Base-by-base conservation (phyloP, 2,113 vertebrate species). In the Chascanopsetta lugubris region DNA sequence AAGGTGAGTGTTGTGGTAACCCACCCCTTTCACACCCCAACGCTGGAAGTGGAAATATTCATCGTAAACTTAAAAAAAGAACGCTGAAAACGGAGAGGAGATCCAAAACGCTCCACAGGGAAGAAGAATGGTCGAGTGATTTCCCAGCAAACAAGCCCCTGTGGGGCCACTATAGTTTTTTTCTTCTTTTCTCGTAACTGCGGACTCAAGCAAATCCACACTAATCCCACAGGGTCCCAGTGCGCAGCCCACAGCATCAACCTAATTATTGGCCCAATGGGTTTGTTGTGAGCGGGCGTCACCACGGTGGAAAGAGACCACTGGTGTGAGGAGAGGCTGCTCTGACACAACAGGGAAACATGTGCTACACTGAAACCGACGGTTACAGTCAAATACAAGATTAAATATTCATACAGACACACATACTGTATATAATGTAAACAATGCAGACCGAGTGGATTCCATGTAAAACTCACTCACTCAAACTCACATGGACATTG, bases 91-190 rank as follows among this genome's bases (percentile, higher is more conserved):
- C 5, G 3, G 6, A n/a, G 27, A 42, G n/a, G 18, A 49, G 32
- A 49, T 49, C 6, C 10, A 26, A 66, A 57, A 58, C 10, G 21
- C 7, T 62, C 64, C 48, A 21, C 0, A 1, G 42, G 43, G 70
- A 53, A 9, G 5, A 2, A 62, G 46, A 34, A 38, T 10, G 46
- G 27, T 59, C 47, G 11, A 1, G 20, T n/a, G 8, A 47, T 59
- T 73, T 58, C 42, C 11, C 15, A 49, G 59, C 47, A 69, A 64
- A 69, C 45, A 57, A 61, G 66, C 36, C 49, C 71, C 43, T 0
- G 7, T 57, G 65, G 60, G 49, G 27, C 18, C 15, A 5, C 47
- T 50, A 29, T 9, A 45, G 60, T 13, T 32, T 65, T 50, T 60
- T 45, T 51, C 30, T 20, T 32, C 11, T 8, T 27, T 30, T 56